phyloP scores from a whole-genome alignment of 1,140 invertebrate species.

The Monochamus saltuarius region DNA sequence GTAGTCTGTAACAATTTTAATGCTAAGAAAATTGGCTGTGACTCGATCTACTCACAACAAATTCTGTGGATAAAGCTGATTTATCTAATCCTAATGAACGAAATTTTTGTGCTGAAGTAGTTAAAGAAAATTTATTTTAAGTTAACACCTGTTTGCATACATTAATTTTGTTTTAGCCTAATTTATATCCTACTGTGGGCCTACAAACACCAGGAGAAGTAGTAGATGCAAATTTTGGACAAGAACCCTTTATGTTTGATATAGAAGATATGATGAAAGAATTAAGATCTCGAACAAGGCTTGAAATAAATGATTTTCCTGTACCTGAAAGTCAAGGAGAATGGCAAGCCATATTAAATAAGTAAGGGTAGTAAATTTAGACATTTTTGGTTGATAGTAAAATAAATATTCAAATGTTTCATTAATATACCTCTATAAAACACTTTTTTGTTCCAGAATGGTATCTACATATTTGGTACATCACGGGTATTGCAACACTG shows the following conservation, averaged over 20 bases:
- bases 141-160: too few species aligned
- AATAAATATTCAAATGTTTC: neutral
- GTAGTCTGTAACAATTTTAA: too few species aligned
- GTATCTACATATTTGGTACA: constrained; percentile 96
- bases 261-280: constrained; percentile 97
- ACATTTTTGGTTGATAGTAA: neutral
- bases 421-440: too few species aligned
- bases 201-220: constrained; percentile 97
- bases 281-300: constrained; percentile 75
- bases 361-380: constrained; percentile 61
- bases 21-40: too few species aligned
- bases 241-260: constrained; percentile 96
- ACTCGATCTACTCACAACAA: too few species aligned
- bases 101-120: too few species aligned
- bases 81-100: too few species aligned
- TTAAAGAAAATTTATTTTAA: too few species aligned
- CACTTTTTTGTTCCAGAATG: constrained; percentile 71
- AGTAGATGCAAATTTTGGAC: constrained; percentile 98
- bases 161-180: constrained; percentile 66
- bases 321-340: constrained; percentile 84
- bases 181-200: constrained; percentile 97
- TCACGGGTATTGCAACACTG: constrained; percentile 95
- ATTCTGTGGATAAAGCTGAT: too few species aligned
- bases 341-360: constrained; percentile 88
- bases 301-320: constrained; percentile 84